These are phyloP conservation scores for Noctilio leporinus DNA, from an alignment of 2,113 vertebrate genomes.

Conservation along the genomic window DNA sequence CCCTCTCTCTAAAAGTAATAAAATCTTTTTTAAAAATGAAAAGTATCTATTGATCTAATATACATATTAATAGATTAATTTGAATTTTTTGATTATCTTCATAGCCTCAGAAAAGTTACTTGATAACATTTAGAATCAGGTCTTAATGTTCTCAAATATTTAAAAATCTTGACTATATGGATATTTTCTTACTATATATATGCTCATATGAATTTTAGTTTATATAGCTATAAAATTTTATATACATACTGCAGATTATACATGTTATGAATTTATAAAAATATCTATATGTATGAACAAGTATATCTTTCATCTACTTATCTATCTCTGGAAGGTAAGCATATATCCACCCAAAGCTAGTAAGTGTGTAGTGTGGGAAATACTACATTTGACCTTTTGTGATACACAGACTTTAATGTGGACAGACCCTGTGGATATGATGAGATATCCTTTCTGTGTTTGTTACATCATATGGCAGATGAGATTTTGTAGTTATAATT, in stretches of 20 bases:
- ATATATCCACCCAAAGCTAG: not conserved
- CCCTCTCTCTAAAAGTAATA: too few relatives aligned
- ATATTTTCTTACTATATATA: not conserved
- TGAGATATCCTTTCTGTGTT: not conserved
- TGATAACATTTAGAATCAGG: not conserved
- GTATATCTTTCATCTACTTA: not conserved
- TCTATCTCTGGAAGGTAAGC: not conserved
- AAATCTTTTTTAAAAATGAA: too few relatives aligned
- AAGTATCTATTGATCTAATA: not conserved
- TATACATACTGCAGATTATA: not conserved
- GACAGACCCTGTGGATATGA: not conserved
- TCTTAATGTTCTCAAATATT: not conserved
- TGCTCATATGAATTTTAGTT: not conserved
- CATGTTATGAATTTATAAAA: not conserved
- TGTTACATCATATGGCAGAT: not conserved
- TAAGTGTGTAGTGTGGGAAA: not conserved
- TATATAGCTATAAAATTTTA: not conserved
- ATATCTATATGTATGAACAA: not conserved
- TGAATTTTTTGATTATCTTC: not conserved
- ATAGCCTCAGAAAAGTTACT: not conserved
- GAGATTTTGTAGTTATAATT: not conserved
- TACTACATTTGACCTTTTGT: not conserved
- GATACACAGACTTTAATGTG: not conserved
- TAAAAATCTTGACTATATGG: not conserved
- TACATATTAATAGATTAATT: not conserved